Conservation (phyloP, 2,888 invertebrate species). For the Digitonthophagus gazella region DNA sequence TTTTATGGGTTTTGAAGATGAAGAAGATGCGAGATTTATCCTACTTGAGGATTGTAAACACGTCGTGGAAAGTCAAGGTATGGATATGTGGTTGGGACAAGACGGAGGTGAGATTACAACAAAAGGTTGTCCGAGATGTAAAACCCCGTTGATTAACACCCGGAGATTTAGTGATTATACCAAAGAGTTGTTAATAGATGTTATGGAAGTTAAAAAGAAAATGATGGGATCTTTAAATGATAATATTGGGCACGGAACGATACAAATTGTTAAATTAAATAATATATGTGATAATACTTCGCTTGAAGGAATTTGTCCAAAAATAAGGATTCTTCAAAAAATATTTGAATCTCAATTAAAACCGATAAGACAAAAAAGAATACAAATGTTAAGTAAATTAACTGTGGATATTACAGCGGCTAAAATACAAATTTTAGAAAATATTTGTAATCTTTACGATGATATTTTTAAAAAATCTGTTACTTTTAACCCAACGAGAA, state of each 20-base stretch:
- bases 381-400: slow-evolving; percentile 32
- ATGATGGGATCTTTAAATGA: slow-evolving; percentile 12
- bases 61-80: slow-evolving; percentile 51
- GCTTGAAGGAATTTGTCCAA: neutral
- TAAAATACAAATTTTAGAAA: slow-evolving; percentile 36
- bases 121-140: slow-evolving; percentile 60
- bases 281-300: neutral
- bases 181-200: slow-evolving; percentile 34
- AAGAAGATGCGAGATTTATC: slow-evolving; percentile 57
- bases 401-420: slow-evolving; percentile 28
- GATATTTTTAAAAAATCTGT: slow-evolving; percentile 7
- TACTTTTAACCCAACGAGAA: slow-evolving; percentile 1
- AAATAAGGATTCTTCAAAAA: neutral
- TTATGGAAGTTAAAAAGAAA: slow-evolving; percentile 20
- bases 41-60: slow-evolving; percentile 57
- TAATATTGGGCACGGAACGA: slow-evolving; percentile 4
- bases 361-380: slow-evolving; percentile 25
- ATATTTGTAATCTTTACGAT: slow-evolving; percentile 30
- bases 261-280: slow-evolving; percentile 1
- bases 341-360: slow-evolving; percentile 21
- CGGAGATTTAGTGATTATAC: slow-evolving; percentile 50
- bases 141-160: slow-evolving; percentile 58
- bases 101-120: slow-evolving; percentile 39
- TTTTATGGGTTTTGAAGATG: slow-evolving; percentile 54
- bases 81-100: slow-evolving; percentile 49